Percentiles rank a stretch among this genome's conserved stretches.
These are phyloP conservation scores for Denticeps clupeoides DNA, from an alignment of 2,797 vertebrate species.

Conservation along the genomic window DNA sequence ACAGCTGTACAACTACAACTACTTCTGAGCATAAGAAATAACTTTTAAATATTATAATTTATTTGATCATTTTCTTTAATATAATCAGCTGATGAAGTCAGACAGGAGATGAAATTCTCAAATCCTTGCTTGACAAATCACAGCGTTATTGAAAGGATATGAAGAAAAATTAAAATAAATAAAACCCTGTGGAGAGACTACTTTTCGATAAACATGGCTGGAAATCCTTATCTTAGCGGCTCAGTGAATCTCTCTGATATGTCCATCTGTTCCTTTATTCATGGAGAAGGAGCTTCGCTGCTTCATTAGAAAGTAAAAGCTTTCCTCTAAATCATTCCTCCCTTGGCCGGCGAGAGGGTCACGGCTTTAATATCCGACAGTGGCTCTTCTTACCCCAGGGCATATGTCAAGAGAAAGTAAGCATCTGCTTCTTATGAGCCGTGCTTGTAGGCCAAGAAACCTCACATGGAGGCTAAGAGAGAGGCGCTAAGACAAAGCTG, in stretches of 20 bases:
- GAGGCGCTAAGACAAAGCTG: conserved; percentile 9
- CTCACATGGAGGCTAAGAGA: conserved; percentile 30
- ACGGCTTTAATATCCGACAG: conserved; percentile 26
- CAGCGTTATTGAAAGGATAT: not conserved
- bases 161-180: not conserved
- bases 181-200: conserved; percentile 8
- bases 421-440: conserved; percentile 58
- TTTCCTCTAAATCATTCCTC: conserved; percentile 28
- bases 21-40: too few relatives aligned
- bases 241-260: conserved; percentile 16
- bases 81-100: too few relatives aligned
- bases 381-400: conserved; percentile 40
- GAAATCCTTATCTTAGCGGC: conserved; percentile 16
- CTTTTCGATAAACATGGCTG: conserved; percentile 12
- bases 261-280: conserved; percentile 21
- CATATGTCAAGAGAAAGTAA: conserved; percentile 59
- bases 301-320: conserved; percentile 33
- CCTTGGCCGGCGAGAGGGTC: conserved; percentile 19
- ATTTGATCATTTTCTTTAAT: too few relatives aligned
- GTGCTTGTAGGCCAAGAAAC: conserved; percentile 25
- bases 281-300: conserved; percentile 15
- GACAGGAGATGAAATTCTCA: too few relatives aligned
- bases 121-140: too few relatives aligned
- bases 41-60: too few relatives aligned
- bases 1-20: too few relatives aligned